These are phyloP conservation scores for Saccostrea glomerata DNA, from an alignment of 1,140 invertebrate species.

Conservation along the genomic window DNA sequence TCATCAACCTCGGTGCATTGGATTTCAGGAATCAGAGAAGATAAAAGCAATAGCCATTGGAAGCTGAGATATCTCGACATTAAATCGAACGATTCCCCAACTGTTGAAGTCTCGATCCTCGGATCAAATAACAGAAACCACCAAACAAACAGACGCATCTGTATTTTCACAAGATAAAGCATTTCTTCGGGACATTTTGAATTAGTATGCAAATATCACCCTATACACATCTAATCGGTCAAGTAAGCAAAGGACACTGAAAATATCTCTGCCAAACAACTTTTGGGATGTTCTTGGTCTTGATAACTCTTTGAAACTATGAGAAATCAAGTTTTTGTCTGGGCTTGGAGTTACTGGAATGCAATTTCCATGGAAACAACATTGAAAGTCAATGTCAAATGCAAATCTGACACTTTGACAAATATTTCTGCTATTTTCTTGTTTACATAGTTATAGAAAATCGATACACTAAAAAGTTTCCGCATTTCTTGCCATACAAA, in stretches of 20 bases:
- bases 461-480: neutral
- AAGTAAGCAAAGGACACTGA: slow-evolving; percentile 32
- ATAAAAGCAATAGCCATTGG: neutral
- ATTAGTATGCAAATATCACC: slow-evolving; percentile 32
- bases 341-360: neutral
- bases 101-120: neutral
- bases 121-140: slow-evolving; percentile 11
- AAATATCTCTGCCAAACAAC: slow-evolving; percentile 16
- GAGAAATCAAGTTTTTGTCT: neutral
- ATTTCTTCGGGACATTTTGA: slow-evolving; percentile 38
- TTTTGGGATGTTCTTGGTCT: neutral
- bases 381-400: slow-evolving; percentile 11
- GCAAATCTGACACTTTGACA: slow-evolving; percentile 32
- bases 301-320: neutral
- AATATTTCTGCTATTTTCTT: slow-evolving; percentile 1
- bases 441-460: slow-evolving; percentile 30
- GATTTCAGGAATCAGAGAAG: slow-evolving; percentile 3
- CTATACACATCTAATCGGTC: slow-evolving; percentile 9
- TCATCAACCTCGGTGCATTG: neutral
- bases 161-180: slow-evolving; percentile 38
- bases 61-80: neutral
- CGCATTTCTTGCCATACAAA: neutral
- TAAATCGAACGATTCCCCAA: slow-evolving; percentile 7
- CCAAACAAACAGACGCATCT: slow-evolving; percentile 26
- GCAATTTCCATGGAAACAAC: slow-evolving; percentile 26